phyloP scores from a whole-genome alignment of 2,113 vertebrate genomes.

The Nothobranchius furzeri region DNA sequence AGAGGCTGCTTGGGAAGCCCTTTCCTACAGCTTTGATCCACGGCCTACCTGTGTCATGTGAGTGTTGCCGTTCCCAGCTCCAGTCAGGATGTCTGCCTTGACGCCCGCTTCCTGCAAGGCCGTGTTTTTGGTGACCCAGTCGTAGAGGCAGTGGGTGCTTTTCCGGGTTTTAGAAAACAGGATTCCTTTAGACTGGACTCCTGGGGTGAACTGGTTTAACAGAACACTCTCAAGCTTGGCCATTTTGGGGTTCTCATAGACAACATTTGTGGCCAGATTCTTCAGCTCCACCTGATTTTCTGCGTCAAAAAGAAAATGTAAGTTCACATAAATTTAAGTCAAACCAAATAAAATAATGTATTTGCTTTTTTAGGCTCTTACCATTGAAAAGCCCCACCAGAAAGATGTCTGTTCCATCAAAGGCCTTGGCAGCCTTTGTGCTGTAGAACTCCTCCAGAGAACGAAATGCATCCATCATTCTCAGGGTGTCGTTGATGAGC shows the following conservation, averaged over 20 bases:
- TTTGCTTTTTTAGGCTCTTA: conserved; percentile 42
- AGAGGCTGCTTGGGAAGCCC: too few relatives aligned
- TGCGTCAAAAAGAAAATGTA: conserved; percentile 50
- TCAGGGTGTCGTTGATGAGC: conserved; percentile 85
- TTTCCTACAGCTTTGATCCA: too few relatives aligned
- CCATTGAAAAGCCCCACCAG: conserved; percentile 80
- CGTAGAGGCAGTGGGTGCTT: conserved; percentile 79
- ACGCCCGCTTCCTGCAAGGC: conserved; percentile 65
- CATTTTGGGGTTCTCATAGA: conserved; percentile 87
- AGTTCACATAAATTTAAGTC: background rate
- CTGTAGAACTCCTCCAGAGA: conserved; percentile 81
- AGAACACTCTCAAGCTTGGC: conserved; percentile 80
- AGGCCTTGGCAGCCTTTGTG: conserved; percentile 8
- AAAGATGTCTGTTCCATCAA: conserved; percentile 78
- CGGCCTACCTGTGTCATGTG: conserved; percentile 89
- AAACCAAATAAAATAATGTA: background rate
- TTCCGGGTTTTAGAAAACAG: conserved; percentile 87
- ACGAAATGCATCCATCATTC: conserved; percentile 83
- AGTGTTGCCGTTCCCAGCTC: conserved; percentile 79
- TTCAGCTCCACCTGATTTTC: conserved; percentile 73
- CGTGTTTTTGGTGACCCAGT: conserved; percentile 82
- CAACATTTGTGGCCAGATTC: conserved; percentile 36
- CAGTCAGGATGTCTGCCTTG: conserved; percentile 78
- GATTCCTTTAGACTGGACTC: conserved; percentile 74
- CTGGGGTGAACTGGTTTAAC: conserved; percentile 73